These are phyloP conservation scores for Cyclopterus lumpus DNA, from an alignment of 2,797 vertebrate genomes.

Conservation along the genomic window DNA sequence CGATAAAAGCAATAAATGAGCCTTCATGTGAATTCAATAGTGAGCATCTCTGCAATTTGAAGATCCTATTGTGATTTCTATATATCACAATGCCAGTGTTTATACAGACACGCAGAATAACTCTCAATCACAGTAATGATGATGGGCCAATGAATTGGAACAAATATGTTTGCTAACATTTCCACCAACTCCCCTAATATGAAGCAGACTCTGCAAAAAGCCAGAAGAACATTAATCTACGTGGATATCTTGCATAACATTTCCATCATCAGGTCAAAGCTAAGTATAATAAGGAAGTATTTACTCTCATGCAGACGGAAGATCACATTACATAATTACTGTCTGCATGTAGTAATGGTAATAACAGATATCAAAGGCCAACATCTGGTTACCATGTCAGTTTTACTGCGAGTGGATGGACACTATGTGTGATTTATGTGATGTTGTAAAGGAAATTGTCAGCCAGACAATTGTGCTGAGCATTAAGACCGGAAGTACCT, in stretches of 20 bases:
- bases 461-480: not conserved
- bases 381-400: constrained; percentile 37
- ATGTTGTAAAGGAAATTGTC: not conserved
- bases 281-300: constrained; percentile 43
- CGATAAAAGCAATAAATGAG: constrained; percentile 9
- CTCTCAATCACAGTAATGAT: not conserved
- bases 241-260: constrained; percentile 49
- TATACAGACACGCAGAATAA: constrained; percentile 1
- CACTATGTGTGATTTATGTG: not conserved
- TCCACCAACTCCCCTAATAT: not conserved
- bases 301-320: constrained; percentile 42
- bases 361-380: constrained; percentile 22
- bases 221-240: constrained; percentile 46
- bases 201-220: constrained; percentile 21
- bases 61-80: constrained; percentile 23
- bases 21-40: not conserved
- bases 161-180: constrained; percentile 7
- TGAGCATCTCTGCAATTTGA: constrained; percentile 21
- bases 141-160: not conserved
- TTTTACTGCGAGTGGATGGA: not conserved
- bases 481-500: not conserved
- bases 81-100: constrained; percentile 8
- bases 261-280: constrained; percentile 48
- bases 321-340: constrained; percentile 43
- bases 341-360: not conserved